Evolutionary conservation across 37 sponge, comb jelly and placozoan genomes (phyloP).

Genomic region (Hormiphora californensis): DNA sequence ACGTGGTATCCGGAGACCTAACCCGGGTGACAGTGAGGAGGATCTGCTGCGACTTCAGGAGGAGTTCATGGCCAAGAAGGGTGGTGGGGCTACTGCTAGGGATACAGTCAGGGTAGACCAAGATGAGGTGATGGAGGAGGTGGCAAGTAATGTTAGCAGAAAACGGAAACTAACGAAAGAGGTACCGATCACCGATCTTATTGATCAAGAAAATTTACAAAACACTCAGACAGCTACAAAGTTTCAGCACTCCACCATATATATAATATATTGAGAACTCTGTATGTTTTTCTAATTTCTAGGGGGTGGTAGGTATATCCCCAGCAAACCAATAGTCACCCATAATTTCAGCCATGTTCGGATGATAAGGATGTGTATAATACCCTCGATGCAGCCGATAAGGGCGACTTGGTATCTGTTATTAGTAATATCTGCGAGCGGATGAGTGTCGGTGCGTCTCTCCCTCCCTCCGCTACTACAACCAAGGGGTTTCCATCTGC

Average conservation of each 20-base stretch:
- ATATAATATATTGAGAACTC: too few relatives aligned
- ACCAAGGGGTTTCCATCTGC: constrained; percentile 4
- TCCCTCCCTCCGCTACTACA: background rate
- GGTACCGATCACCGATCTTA: background rate
- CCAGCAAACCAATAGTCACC: too few relatives aligned
- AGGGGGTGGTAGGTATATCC: too few relatives aligned
- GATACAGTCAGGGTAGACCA: background rate
- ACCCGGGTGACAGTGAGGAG: background rate
- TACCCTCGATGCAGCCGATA: background rate
- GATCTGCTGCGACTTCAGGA: constrained; percentile 23
- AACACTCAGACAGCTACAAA: too few relatives aligned
- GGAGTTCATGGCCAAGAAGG: constrained; percentile 16
- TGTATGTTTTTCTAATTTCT: too few relatives aligned
- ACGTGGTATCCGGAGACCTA: background rate
- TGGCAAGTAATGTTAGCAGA: background rate
- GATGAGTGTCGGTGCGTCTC: background rate
- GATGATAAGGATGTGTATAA: constrained; percentile 26
- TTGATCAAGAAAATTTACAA: too few relatives aligned
- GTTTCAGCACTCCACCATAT: too few relatives aligned
- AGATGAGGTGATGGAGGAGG: too few relatives aligned
- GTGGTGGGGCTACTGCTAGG: too few relatives aligned
- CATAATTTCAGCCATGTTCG: background rate
- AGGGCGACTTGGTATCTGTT: background rate
- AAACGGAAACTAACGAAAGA: constrained; percentile 4
- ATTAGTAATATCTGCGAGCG: constrained; percentile 32